These are phyloP conservation scores for Acanthurus leucopareius DNA, from an alignment of 2,797 vertebrate species.

Conservation along the genomic window DNA sequence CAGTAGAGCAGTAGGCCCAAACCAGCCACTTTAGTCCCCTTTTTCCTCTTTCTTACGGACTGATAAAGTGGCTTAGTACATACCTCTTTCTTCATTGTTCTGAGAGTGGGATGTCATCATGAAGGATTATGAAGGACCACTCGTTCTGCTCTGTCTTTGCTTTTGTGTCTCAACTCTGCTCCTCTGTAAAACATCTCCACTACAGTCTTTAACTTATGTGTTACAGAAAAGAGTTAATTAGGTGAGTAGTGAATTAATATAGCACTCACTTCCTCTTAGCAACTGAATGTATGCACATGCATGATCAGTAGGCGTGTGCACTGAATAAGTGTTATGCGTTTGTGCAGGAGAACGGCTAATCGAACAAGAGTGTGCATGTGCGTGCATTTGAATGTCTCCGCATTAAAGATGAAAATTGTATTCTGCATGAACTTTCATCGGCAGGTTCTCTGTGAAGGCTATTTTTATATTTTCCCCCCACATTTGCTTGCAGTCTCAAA, in stretches of 20 bases:
- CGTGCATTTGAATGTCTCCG: constrained; percentile 43
- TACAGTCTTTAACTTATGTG: constrained; percentile 85
- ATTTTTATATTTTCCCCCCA: constrained; percentile 45
- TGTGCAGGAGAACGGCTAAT: constrained; percentile 32
- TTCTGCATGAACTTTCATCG: constrained; percentile 73
- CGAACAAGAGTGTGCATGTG: constrained; percentile 32
- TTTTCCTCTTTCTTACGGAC: constrained; percentile 64
- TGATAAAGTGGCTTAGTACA: constrained; percentile 62
- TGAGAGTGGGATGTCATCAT: constrained; percentile 77
- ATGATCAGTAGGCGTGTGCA: constrained; percentile 63
- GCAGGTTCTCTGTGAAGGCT: constrained; percentile 44
- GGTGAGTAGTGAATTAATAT: constrained; percentile 85
- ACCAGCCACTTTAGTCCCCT: constrained; percentile 59
- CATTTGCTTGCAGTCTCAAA: constrained; percentile 51
- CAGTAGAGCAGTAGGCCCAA: constrained; percentile 67
- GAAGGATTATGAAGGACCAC: constrained; percentile 81
- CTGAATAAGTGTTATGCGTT: constrained; percentile 35
- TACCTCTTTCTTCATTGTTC: constrained; percentile 68
- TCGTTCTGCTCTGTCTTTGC: constrained; percentile 82
- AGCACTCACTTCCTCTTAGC: constrained; percentile 65
- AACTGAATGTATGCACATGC: constrained; percentile 73
- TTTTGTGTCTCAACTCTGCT: constrained; percentile 82
- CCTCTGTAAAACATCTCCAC: constrained; percentile 84
- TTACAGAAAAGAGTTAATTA: constrained; percentile 86
- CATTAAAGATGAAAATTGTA: constrained; percentile 59